phyloP scores from a whole-genome alignment of 2,888 invertebrate species.

The Cabera pusaria region DNA sequence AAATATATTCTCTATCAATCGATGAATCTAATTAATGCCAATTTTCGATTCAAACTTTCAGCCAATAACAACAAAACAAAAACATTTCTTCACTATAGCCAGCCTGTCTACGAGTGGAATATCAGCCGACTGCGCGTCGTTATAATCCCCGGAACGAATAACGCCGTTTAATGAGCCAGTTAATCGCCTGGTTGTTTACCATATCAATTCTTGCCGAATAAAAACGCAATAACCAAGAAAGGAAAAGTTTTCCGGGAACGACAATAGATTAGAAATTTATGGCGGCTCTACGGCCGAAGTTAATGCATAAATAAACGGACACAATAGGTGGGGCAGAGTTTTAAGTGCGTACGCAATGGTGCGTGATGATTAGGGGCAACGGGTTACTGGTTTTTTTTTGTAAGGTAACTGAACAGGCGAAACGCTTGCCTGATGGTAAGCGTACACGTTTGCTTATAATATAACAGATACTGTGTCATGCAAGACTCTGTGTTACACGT shows the following conservation, averaged over 20 bases:
- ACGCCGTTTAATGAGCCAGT: slow-evolving; percentile 50
- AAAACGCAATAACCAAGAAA: slow-evolving; percentile 45
- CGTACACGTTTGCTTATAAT: too few relatives aligned
- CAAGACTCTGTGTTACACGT: too few relatives aligned
- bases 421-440: too few relatives aligned
- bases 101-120: too few relatives aligned
- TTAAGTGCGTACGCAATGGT: slow-evolving; percentile 18
- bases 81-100: too few relatives aligned
- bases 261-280: slow-evolving; percentile 58
- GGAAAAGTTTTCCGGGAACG: slow-evolving; percentile 40
- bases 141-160: slow-evolving; percentile 25
- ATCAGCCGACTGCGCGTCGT: slow-evolving; percentile 25
- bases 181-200: slow-evolving; percentile 56
- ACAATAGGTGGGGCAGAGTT: slow-evolving; percentile 56
- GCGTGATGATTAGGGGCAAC: slow-evolving; percentile 8
- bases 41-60: too few relatives aligned
- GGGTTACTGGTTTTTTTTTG: too few relatives aligned
- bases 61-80: too few relatives aligned
- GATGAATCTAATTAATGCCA: too few relatives aligned
- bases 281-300: slow-evolving; percentile 70
- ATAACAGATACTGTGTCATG: too few relatives aligned
- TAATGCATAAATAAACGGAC: slow-evolving; percentile 79
- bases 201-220: slow-evolving; percentile 57
- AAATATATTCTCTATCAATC: too few relatives aligned
- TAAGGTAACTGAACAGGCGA: too few relatives aligned